These are phyloP conservation scores for Hyperoplus lanceolatus DNA, from an alignment of 2,797 vertebrate genomes.

Conservation along the genomic window DNA sequence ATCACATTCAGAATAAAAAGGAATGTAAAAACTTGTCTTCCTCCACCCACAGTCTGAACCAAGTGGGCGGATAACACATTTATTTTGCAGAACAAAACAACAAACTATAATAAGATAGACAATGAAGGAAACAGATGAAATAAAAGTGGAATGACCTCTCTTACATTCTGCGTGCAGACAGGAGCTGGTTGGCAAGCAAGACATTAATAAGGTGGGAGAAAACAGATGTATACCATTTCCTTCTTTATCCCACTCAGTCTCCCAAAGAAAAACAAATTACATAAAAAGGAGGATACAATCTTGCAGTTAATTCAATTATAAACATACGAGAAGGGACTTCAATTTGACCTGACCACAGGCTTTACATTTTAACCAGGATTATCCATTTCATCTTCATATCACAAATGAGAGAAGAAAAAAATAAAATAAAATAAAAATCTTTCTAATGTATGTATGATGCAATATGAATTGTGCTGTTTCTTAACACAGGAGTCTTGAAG, in stretches of 20 bases:
- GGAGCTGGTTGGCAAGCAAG: constrained; percentile 11
- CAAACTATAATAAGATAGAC: background rate
- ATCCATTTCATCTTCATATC: constrained; percentile 49
- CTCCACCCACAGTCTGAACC: constrained; percentile 16
- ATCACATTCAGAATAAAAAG: constrained; percentile 21
- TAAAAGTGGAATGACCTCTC: background rate
- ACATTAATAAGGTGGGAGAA: constrained; percentile 34
- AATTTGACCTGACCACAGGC: constrained; percentile 33
- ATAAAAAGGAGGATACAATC: background rate
- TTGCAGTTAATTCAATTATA: constrained; percentile 11
- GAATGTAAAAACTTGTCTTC: constrained; percentile 8
- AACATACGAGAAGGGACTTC: constrained; percentile 14
- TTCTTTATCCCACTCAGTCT: background rate
- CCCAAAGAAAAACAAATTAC: constrained; percentile 17
- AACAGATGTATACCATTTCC: constrained; percentile 6
- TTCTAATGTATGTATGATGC: constrained; percentile 4
- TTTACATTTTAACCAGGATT: constrained; percentile 47
- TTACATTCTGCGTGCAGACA: constrained; percentile 17
- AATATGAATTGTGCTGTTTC: constrained; percentile 20
- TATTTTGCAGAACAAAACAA: constrained; percentile 29
- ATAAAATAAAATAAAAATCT: background rate
- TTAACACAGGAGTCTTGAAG: constrained; percentile 15
- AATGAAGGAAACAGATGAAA: constrained; percentile 23
- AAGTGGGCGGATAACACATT: constrained; percentile 33
- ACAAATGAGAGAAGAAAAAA: constrained; percentile 19